Percentiles rank a stretch among this genome's conserved stretches.
phyloP scores from a whole-genome alignment of 2,797 vertebrate species.

The Anguilla marmorata region DNA sequence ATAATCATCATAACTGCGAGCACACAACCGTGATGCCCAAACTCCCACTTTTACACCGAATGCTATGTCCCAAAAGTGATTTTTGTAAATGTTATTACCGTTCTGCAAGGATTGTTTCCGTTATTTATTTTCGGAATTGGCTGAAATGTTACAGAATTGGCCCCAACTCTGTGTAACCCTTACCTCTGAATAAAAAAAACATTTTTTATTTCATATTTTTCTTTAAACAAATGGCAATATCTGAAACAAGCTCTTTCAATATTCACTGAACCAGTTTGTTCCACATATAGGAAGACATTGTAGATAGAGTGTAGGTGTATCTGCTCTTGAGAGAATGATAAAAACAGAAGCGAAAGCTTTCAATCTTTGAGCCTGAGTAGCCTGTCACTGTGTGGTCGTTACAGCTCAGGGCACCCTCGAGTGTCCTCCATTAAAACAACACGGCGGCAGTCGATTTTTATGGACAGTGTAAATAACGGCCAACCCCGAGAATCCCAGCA shows the following conservation, averaged over 20 bases:
- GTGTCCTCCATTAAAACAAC: constrained; percentile 67
- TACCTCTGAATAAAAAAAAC: background rate
- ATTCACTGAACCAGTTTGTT: background rate
- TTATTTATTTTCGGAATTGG: background rate
- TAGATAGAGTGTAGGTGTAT: background rate
- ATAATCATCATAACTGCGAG: background rate
- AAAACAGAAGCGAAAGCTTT: background rate
- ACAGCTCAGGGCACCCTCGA: constrained; percentile 62
- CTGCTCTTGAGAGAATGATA: constrained; percentile 13
- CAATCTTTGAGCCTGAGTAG: background rate
- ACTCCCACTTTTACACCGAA: background rate
- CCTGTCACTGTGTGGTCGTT: constrained; percentile 60
- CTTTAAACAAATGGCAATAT: background rate
- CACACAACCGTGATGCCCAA: background rate
- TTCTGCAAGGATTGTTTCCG: too few relatives aligned
- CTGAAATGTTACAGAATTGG: background rate
- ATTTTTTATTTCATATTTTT: background rate
- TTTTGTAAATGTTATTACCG: background rate
- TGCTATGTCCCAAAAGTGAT: background rate
- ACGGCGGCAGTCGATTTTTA: constrained; percentile 75
- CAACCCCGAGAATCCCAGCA: constrained; percentile 53
- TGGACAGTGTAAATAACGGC: constrained; percentile 64
- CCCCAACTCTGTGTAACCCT: background rate
- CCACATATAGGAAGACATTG: background rate
- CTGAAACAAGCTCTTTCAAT: background rate